Base-by-base conservation (phyloP, 2,113 vertebrate genomes). In the Echinops telfairi region DNA sequence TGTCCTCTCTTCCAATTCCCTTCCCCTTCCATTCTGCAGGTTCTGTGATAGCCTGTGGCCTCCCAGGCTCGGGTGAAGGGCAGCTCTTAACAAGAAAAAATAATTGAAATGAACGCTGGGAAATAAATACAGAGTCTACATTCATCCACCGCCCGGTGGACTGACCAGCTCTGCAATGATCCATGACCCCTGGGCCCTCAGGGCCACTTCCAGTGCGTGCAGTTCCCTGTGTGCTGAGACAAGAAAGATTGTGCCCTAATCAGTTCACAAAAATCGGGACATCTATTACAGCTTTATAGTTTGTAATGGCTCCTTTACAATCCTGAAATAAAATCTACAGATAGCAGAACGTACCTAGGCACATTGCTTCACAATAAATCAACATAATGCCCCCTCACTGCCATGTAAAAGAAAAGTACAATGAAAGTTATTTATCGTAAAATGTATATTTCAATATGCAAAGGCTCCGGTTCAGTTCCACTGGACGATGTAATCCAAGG, bases 281-380 rank as follows among this genome's bases (percentile, higher is more conserved):
- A 22, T 86, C 31, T 33, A 43, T 93, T 92, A 89, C 76, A 70
- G 73, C 70, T 53, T 83, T 93, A 88, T 31, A 91, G 36, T 86
- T 80, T 68, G n/a, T 68, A 77, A 83, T 84, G 91, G 36, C 62
- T 80, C 93, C 70, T 92, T 85, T 92, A 92, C 10, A 31, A 57
- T 93, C 70, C 70, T 2, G 3, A 87, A 91, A 76, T 73, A 81
- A 94, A 94, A 96, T 85, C 85, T 95, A 80, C 60, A 58, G 53
- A 68, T 2, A 60, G 29, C 20, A 75, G 76, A 88, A 96, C 40
- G 23, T 29, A 77, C 70, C 25, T 70, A 88, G 92, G 91, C 92
- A 95, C 27, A 57, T 79, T 20, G 0, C 60, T 84, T 58, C 85
- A 75, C 90, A 95, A 90, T 95, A 96, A 94, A 95, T 93, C 96